Evolutionary conservation across 2,888 invertebrate species (phyloP), one percentile per base, ranked within the genome.

Genomic region (Dione juno): DNA sequence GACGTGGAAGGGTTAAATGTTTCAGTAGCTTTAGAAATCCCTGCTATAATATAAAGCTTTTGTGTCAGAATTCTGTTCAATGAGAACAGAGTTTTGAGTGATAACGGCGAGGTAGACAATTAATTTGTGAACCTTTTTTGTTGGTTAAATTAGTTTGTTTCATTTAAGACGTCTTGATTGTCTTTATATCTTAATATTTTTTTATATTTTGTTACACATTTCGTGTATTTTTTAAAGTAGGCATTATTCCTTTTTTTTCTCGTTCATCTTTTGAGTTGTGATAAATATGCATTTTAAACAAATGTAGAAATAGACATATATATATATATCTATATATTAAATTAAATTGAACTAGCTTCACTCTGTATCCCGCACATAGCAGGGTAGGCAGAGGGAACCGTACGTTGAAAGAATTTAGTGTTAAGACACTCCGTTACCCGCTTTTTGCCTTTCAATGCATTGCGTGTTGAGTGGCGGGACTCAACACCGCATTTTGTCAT

Each of bases 51-150:
- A 53, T 54, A 41, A 43, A 68, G 45, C 37, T 45, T 63, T 63
- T 63, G 68, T 68, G 35, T 35, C 48, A 37, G 66, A 54, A 66
- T 9, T 52, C 58, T 45, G 53, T 63, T 63, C 68, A n/a, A n/a
- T 68, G 63, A 63, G 54, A 63, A 63, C 63, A n/a, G n/a, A n/a
- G 43, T 54, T 63, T 63, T 52, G 45, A 68, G 63, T 63, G 67
- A 59, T 54, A 54, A 63, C 41, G 45, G 53, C 19, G 13, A 13
- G 21, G 50, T 35, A 61, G 19, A 48, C 53, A 19, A 54, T 68
- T 63, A 54, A 3, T 28, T 28, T 41, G 28, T 61, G 41, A 16
- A 61, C 9, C 41, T 48, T 61, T 59, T 59, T 61, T 37, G 14
- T 50, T 43, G 28, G 35, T 52, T 43, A 52, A 53, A 52, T 52